Base-by-base conservation (phyloP, 2,797 vertebrate genomes). In the Poeciliopsis paucimaculata region DNA sequence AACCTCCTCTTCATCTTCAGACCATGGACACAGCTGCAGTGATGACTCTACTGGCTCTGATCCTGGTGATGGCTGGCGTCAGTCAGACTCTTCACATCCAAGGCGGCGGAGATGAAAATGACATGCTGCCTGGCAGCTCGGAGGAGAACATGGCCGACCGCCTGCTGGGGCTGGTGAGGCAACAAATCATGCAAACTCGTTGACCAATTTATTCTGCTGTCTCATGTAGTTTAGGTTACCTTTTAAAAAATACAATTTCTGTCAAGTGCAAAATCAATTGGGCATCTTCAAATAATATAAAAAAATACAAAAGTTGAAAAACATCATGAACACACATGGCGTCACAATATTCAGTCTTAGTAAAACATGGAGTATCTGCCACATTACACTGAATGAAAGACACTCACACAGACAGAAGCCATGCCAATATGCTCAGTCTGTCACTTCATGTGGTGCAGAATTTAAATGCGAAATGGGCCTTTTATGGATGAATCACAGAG, bases 21-120 rank as follows among this genome's bases (percentile, higher is more conserved):
- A 87, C 60, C 83, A 96, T 96, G 95, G 95, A 95, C 82, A 87
- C 93, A 34, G 84, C 91, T 45, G 82, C 88, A n/a, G 89, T 84
- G 83, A 84, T 90, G 77, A 92, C 92, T 81, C 77, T 96, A 60
- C 88, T 96, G 70, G 93, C 89, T 36, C 82, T 95, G 79, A 75
- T 94, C 8, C 55, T 95, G 91, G 90, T 90, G 26, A 77, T 93
- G 92, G 91, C 93, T 34, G 93, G 94, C 55, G 77, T 94, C 87
- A 89, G 89, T 71, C 93, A 85, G 23, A 88, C 93, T 82, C 87
- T 95, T 81, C 94, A 88, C 68, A 77, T 93, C 82, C 93, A 93
- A 62, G 86, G 87, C 0, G n/a, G 74, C 49, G 80, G 86, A 82
- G 93, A 94, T 62, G 79, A 87, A 71, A 89, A 60, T 3, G 87